Base-by-base conservation (phyloP, 1,140 invertebrate species). In the Rhizoglyphus robini region DNA sequence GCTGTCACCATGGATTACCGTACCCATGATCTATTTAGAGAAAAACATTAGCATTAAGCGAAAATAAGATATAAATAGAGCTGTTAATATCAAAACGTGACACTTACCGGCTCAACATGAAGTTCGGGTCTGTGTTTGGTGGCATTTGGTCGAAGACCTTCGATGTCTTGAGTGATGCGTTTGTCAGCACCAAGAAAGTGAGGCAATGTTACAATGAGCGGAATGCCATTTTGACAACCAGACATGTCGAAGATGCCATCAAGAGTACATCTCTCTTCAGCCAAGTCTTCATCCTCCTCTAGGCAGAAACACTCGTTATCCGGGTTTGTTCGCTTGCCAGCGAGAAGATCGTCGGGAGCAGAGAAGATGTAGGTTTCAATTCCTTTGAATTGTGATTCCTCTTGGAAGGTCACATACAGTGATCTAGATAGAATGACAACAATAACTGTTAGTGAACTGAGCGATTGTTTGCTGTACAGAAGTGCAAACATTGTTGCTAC, bases 161-260 rank as follows among this genome's bases (percentile, higher is more conserved):
- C 84, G 0, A 92, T 84, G 2, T 84, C 84, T n/a, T 84, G 83
- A 58, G 84, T 75, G 20, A 90, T 80, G 57, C 79, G 80, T 1
- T 85, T 84, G 73, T 92, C 87, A 0, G 86, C 89, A 68, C 90
- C 75, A 73, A 90, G 88, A 78, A 93, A 93, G 76, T 94, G 90
- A 0, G 90, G 90, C 78, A 90, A 91, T 51, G 88, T 91, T 25
- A 94, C 75, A 73, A 90, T 82, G 66, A 93, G 81, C 1, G 90
- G 88, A 0, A 89, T 90, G 75, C 90, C 86, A 13, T 49, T 15
- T 46, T 67, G 47, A 62, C 69, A 70, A 1, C 65, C 65, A 1
- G 23, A 32, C 1, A 67, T 23, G 20, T 66, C 64, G 20, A 57
- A 62, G 3, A 70, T 48, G n/a, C 69, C 69, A 48, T 67, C 20